Conservation (phyloP, 2,113 vertebrate species). For the Calidris pugnax region DNA sequence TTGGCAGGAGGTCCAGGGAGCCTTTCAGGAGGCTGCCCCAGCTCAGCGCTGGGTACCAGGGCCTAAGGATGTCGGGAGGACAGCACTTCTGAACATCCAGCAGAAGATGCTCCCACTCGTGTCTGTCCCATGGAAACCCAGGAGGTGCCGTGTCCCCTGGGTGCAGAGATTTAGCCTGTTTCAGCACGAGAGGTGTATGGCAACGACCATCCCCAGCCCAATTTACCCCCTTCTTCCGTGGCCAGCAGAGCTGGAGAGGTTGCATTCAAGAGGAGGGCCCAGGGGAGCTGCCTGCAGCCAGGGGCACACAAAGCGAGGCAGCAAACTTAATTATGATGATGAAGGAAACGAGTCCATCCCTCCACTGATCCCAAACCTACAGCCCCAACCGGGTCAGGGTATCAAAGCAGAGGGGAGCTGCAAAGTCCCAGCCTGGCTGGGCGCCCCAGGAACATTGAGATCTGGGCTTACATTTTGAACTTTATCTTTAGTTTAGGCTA, state of each 20-base stretch:
- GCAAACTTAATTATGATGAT: background rate
- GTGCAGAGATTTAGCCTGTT: background rate
- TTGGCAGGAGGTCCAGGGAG: background rate
- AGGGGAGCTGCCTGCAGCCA: background rate
- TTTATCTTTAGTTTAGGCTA: conserved; percentile 13
- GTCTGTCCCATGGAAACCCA: background rate
- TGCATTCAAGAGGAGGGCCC: background rate
- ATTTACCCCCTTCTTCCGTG: background rate
- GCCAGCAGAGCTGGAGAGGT: background rate
- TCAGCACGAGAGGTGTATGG: accelerated
- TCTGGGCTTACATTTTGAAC: background rate
- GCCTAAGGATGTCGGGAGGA: background rate
- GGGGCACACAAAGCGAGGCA: background rate
- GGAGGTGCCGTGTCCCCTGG: background rate
- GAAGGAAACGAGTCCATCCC: background rate
- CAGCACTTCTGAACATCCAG: accelerated
- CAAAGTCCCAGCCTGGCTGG: conserved; percentile 23
- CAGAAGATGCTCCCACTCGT: background rate
- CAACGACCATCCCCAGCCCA: accelerated
- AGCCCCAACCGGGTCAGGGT: background rate
- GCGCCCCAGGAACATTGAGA: conserved; percentile 40
- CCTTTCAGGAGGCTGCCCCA: background rate
- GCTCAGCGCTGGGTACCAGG: accelerated
- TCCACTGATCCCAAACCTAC: accelerated
- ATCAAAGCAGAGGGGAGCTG: background rate